Evolutionary conservation across 2,113 vertebrate genomes (phyloP).

Genomic region (Butorides virescens): DNA sequence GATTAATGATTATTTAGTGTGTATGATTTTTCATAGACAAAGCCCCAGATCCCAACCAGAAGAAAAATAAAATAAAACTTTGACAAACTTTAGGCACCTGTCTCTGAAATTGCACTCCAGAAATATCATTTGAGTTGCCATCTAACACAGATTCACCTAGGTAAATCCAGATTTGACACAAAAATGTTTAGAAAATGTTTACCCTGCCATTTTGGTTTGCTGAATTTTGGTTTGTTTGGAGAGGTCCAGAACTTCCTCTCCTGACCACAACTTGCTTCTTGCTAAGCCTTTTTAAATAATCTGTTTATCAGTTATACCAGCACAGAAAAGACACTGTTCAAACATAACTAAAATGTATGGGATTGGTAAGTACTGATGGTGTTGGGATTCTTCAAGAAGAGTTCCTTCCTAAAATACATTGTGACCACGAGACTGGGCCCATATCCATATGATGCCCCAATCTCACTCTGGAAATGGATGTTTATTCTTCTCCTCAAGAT

Average conservation of each 20-base stretch:
- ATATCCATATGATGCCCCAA: no score
- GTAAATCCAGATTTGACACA: background rate
- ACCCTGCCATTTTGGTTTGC: background rate
- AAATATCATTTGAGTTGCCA: background rate
- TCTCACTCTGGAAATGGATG: background rate
- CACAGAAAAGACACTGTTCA: background rate
- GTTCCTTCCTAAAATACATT: background rate
- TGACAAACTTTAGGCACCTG: background rate
- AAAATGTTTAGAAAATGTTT: background rate
- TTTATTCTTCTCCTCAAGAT: background rate
- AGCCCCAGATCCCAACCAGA: fast-evolving
- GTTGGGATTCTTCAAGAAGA: background rate
- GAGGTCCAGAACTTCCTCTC: background rate
- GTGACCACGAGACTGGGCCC: background rate
- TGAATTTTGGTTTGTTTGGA: background rate
- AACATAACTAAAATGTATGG: fast-evolving
- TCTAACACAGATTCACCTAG: background rate
- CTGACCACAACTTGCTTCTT: fast-evolving
- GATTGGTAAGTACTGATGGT: no score
- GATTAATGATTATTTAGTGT: background rate
- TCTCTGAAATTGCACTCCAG: background rate
- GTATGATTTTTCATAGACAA: background rate
- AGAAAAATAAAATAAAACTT: background rate
- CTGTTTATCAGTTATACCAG: background rate
- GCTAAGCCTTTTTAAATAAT: background rate